These are phyloP conservation scores for Heterocephalus glaber DNA, from an alignment of 2,113 vertebrate genomes.

Conservation along the genomic window DNA sequence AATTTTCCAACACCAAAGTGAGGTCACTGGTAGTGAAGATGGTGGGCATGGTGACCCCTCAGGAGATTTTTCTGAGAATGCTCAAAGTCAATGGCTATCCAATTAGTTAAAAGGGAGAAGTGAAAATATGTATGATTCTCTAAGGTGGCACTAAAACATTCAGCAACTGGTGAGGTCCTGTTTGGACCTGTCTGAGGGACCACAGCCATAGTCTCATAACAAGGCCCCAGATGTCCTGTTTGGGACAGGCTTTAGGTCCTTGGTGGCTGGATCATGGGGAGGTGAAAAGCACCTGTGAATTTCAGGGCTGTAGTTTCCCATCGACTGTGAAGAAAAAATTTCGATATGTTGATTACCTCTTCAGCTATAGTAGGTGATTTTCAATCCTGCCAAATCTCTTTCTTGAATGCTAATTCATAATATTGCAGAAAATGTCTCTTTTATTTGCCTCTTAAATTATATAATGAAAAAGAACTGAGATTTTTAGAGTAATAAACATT, in stretches of 20 bases:
- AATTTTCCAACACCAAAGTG: not conserved
- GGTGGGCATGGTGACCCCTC: not conserved
- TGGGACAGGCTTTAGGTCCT: not conserved
- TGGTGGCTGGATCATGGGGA: not conserved
- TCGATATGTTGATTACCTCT: not conserved
- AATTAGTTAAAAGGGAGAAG: not conserved
- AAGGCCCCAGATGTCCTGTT: not conserved
- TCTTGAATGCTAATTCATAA: not conserved
- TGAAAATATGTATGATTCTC: not conserved
- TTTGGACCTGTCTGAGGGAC: not conserved
- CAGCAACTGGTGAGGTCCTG: not conserved
- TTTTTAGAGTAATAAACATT: not conserved
- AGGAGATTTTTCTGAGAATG: not conserved
- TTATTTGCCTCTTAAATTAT: not conserved
- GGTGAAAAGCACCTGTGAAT: not conserved
- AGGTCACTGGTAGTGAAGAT: not conserved
- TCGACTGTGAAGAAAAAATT: not conserved
- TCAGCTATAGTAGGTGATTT: not conserved
- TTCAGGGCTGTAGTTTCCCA: not conserved
- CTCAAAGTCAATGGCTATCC: not conserved
- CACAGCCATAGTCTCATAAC: not conserved
- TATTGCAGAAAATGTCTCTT: not conserved
- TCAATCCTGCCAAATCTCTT: not conserved
- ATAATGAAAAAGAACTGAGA: not conserved
- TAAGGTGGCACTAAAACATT: not conserved